phyloP scores from a whole-genome alignment of 1,140 invertebrate genomes.

The Patella vulgata region DNA sequence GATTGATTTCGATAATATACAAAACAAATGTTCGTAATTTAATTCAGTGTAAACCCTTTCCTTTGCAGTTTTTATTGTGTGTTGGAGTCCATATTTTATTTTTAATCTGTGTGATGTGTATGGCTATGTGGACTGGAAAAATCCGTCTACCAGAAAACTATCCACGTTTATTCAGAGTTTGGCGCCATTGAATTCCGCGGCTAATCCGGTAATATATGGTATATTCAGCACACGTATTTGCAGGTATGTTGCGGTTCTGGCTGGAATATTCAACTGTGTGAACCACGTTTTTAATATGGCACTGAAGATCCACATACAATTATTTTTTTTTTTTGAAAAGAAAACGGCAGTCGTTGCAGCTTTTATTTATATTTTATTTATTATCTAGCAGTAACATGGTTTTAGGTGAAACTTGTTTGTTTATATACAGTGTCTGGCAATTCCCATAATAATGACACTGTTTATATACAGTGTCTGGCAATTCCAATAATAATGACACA shows the following conservation, averaged over 20 bases:
- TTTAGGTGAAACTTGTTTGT: too few relatives aligned
- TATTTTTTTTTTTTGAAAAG: background rate
- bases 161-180: conserved; percentile 93
- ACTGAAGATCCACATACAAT: background rate
- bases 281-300: background rate
- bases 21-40: too few relatives aligned
- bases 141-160: conserved; percentile 79
- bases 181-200: conserved; percentile 91
- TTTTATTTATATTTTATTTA: too few relatives aligned
- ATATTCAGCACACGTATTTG: conserved; percentile 89
- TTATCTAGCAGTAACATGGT: too few relatives aligned
- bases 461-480: too few relatives aligned
- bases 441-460: too few relatives aligned
- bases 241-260: conserved; percentile 72
- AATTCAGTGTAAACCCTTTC: too few relatives aligned
- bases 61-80: conserved; percentile 86
- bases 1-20: too few relatives aligned
- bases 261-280: background rate
- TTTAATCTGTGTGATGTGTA: conserved; percentile 93
- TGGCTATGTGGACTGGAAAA: conserved; percentile 75
- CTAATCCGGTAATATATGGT: conserved; percentile 95
- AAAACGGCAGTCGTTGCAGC: background rate
- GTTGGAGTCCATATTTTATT: conserved; percentile 95
- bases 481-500: too few relatives aligned
- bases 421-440: too few relatives aligned